These are phyloP conservation scores for Halotydeus destructor DNA, from an alignment of 1,140 invertebrate species.

Conservation along the genomic window DNA sequence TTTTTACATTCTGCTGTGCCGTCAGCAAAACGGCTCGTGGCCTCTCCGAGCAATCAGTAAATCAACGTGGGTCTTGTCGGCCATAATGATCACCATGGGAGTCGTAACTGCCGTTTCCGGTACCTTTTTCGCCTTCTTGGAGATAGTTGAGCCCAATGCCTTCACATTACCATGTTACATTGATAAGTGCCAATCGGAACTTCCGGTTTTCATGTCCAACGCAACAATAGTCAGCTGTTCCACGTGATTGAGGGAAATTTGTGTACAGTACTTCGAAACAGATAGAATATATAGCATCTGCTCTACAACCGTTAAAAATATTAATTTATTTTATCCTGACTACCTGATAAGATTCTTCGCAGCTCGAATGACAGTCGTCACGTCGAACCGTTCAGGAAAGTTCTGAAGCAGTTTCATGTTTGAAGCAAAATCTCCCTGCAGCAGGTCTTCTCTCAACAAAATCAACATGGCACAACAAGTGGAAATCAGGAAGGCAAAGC, in stretches of 20 bases:
- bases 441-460: constrained; percentile 56
- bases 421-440: constrained; percentile 63
- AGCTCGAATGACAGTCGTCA: neutral
- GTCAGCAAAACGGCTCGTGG: constrained; percentile 14
- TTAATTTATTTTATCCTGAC: too few relatives aligned
- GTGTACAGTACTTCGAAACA: too few relatives aligned
- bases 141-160: neutral
- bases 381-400: constrained; percentile 11
- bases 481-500: constrained; percentile 72
- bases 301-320: too few relatives aligned
- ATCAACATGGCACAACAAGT: constrained; percentile 91
- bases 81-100: neutral
- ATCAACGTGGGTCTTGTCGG: too few relatives aligned
- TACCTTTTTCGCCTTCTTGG: neutral
- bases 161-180: constrained; percentile 6
- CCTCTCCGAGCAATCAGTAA: too few relatives aligned
- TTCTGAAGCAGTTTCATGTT: constrained; percentile 76
- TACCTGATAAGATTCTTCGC: constrained; percentile 6
- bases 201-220: too few relatives aligned
- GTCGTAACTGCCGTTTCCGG: neutral
- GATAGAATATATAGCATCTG: too few relatives aligned
- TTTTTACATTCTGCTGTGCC: constrained; percentile 43
- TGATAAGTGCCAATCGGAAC: too few relatives aligned
- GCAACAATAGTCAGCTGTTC: too few relatives aligned
- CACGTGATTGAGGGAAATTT: too few relatives aligned